A percentile compares a stretch with the other conserved stretches of the same genome.
These are phyloP conservation scores for Heteropelma amictum DNA, from an alignment of 2,888 invertebrate species.

Conservation along the genomic window DNA sequence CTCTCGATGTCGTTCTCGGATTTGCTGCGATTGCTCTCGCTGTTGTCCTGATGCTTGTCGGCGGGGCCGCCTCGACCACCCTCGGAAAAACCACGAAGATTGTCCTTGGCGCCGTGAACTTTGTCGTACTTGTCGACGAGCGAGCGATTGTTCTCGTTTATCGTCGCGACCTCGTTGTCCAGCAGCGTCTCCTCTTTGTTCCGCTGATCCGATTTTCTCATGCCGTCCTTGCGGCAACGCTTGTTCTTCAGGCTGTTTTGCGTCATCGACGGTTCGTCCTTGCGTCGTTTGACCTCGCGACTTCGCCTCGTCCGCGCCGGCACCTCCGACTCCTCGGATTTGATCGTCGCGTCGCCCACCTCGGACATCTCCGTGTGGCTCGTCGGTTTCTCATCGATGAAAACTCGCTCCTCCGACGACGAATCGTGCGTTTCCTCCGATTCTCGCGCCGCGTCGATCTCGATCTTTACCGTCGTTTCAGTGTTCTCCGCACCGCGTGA, in stretches of 20 bases:
- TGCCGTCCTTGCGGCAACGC: conserved; percentile 62
- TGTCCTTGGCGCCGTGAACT: conserved; percentile 58
- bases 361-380: conserved; percentile 76
- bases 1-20: conserved; percentile 72
- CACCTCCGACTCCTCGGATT: conserved; percentile 60
- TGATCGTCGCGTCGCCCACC: conserved; percentile 76
- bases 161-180: conserved; percentile 75
- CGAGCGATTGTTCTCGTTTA: conserved; percentile 73
- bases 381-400: conserved; percentile 30
- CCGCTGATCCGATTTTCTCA: conserved; percentile 68
- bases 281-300: conserved; percentile 70
- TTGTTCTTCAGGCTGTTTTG: conserved; percentile 61
- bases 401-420: conserved; percentile 42
- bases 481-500: conserved; percentile 49
- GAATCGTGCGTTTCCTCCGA: conserved; percentile 29
- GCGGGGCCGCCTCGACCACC: conserved; percentile 56
- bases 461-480: conserved; percentile 53
- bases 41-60: conserved; percentile 43
- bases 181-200: conserved; percentile 73
- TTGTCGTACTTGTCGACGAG: conserved; percentile 63
- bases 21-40: conserved; percentile 69
- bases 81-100: conserved; percentile 71
- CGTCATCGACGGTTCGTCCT: conserved; percentile 61
- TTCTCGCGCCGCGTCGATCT: conserved; percentile 44
- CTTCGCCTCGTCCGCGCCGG: conserved; percentile 69